Percentiles rank a stretch among this genome's conserved stretches.
Conservation (phyloP, 2,888 invertebrate species). For the Melitaea athalia region DNA sequence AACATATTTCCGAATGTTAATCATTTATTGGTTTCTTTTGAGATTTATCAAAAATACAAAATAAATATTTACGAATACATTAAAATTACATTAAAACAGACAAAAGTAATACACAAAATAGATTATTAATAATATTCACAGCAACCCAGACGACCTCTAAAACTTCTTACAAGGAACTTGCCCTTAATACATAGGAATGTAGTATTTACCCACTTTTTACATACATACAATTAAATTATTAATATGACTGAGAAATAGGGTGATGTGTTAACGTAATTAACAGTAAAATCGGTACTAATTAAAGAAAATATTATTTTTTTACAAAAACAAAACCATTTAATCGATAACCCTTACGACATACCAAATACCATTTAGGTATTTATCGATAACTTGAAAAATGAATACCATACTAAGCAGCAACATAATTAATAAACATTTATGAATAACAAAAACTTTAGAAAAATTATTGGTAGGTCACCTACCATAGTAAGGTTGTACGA, state of each 20-base stretch:
- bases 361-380: slow-evolving; percentile 4
- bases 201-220: not conserved
- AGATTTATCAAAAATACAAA: too few species aligned
- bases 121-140: too few species aligned
- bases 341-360: not conserved
- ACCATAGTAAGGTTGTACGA: too few species aligned
- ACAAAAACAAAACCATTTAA: not conserved
- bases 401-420: not conserved
- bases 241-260: not conserved
- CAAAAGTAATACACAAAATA: too few species aligned
- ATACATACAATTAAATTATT: not conserved
- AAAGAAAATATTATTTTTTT: not conserved
- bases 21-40: too few species aligned
- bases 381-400: slow-evolving; percentile 1
- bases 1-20: too few species aligned
- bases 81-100: too few species aligned
- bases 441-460: not conserved
- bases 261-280: slow-evolving; percentile 17
- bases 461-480: not conserved
- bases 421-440: slow-evolving; percentile 1
- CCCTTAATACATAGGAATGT: not conserved
- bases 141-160: not conserved
- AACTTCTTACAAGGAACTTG: not conserved
- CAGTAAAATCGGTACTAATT: not conserved
- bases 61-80: too few species aligned